These are phyloP conservation scores for Trichogramma pretiosum DNA, from an alignment of 1,140 invertebrate genomes.

Conservation along the genomic window DNA sequence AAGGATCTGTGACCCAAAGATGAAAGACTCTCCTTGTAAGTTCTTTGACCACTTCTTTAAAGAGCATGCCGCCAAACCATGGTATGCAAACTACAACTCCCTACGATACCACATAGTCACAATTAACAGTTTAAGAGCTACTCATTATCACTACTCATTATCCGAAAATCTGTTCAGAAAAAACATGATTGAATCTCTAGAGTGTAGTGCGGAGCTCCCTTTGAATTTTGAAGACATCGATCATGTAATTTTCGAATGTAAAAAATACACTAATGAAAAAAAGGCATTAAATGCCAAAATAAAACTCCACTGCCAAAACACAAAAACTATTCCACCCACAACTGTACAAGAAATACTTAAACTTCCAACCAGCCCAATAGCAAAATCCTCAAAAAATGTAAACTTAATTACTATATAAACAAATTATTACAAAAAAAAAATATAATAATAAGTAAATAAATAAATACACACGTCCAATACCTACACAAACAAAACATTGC, in stretches of 20 bases:
- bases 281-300: neutral
- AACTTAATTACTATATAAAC: too few relatives aligned
- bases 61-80: neutral
- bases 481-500: too few relatives aligned
- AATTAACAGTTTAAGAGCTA: neutral
- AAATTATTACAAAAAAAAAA: too few relatives aligned
- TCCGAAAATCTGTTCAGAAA: slow-evolving; percentile 4
- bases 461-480: too few relatives aligned
- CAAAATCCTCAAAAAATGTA: too few relatives aligned
- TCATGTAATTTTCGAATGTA: neutral
- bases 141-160: neutral
- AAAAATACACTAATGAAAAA: neutral
- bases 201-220: neutral
- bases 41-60: slow-evolving; percentile 1
- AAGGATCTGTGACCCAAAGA: too few relatives aligned
- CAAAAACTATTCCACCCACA: too few relatives aligned
- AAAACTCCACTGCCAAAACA: too few relatives aligned
- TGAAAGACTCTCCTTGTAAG: too few relatives aligned
- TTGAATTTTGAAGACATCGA: neutral
- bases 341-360: too few relatives aligned
- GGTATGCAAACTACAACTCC: neutral
- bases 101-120: neutral
- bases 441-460: too few relatives aligned
- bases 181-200: neutral
- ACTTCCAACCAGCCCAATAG: too few relatives aligned